Evolutionary conservation across 1,140 invertebrate genomes (phyloP).

Genomic region (Brachionus koreanus): DNA sequence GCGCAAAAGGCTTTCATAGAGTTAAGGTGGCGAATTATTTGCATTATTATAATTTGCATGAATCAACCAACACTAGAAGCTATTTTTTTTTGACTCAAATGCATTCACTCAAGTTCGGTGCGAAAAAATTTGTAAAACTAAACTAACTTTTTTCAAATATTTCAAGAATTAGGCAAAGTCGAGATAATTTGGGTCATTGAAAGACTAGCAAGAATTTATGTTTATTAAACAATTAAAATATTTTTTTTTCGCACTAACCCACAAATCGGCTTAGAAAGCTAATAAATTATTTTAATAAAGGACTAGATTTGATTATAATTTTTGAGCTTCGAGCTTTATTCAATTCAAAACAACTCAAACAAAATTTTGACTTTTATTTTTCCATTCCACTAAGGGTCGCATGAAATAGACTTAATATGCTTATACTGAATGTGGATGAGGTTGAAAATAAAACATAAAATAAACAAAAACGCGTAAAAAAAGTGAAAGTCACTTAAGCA

Average conservation of each 20-base stretch:
- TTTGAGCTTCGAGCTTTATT: neutral
- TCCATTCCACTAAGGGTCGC: too few species aligned
- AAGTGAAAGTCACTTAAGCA: too few species aligned
- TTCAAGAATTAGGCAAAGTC: neutral
- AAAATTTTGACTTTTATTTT: neutral
- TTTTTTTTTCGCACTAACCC: neutral
- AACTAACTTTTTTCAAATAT: neutral
- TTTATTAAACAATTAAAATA: neutral
- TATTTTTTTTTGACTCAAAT: neutral
- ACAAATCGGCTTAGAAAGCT: neutral
- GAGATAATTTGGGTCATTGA: neutral
- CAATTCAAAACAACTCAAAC: neutral
- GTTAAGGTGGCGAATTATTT: neutral
- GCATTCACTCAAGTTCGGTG: neutral
- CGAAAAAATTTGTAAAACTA: neutral
- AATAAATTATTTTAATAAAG: constrained; percentile 25
- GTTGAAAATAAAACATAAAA: too few species aligned
- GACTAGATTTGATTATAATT: neutral
- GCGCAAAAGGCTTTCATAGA: neutral
- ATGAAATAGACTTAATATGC: too few species aligned
- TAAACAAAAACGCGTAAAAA: too few species aligned
- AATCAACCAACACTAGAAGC: neutral
- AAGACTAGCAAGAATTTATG: neutral
- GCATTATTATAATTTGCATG: constrained; percentile 32
- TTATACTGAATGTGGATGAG: too few species aligned